A percentile compares a stretch with the other conserved stretches of the same genome.
Conservation (phyloP, 2,113 vertebrate species). For the Cavia porcellus region DNA sequence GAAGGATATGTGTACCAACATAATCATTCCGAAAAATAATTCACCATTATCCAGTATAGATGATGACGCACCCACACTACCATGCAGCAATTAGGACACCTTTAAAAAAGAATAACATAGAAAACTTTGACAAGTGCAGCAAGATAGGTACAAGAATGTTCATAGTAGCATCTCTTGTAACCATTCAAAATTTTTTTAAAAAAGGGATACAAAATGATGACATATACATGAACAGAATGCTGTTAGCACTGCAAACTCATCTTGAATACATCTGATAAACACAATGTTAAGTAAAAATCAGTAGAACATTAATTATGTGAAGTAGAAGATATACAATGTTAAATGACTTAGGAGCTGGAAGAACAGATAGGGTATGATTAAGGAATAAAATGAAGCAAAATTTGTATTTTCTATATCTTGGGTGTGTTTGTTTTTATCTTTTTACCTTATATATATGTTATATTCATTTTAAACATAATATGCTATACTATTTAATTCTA, state of each 20-base stretch:
- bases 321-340: slow-evolving; percentile 15
- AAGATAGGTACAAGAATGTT: background rate
- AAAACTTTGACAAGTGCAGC: background rate
- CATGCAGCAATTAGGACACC: background rate
- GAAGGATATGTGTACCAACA: background rate
- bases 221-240: background rate
- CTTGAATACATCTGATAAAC: slow-evolving; percentile 24
- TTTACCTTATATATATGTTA: background rate
- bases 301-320: background rate
- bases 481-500: background rate
- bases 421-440: background rate
- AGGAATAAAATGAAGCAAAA: slow-evolving; percentile 35
- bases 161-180: background rate
- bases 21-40: background rate
- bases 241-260: background rate
- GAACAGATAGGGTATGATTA: background rate
- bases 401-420: background rate
- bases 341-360: background rate
- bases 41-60: background rate
- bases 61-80: background rate
- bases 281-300: slow-evolving; percentile 41
- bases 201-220: background rate
- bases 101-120: background rate
- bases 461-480: slow-evolving; percentile 32
- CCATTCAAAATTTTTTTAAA: background rate